Conservation (phyloP, 2,113 vertebrate species). For the Gila orcuttii region DNA sequence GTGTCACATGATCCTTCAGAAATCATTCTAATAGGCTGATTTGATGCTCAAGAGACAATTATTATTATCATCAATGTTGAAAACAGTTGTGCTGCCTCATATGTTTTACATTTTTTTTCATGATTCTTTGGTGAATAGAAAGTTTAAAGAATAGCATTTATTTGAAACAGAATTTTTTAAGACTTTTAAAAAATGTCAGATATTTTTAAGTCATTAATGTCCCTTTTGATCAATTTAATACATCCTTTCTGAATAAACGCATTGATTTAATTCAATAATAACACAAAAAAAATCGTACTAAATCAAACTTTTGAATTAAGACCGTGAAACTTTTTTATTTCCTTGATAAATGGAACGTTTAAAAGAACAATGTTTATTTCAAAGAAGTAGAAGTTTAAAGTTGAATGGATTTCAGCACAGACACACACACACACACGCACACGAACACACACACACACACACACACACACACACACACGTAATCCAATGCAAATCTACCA, state of each 20-base stretch:
- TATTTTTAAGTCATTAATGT: background rate
- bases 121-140: background rate
- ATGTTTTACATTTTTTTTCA: background rate
- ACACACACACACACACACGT: too few relatives aligned
- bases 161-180: background rate
- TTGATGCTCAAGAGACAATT: background rate
- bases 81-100: background rate
- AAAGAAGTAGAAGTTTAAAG: too few relatives aligned
- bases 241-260: background rate
- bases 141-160: background rate
- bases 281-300: too few relatives aligned
- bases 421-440: too few relatives aligned
- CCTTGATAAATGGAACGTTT: too few relatives aligned
- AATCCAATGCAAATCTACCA: too few relatives aligned
- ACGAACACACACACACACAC: too few relatives aligned
- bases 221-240: background rate
- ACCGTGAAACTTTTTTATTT: too few relatives aligned
- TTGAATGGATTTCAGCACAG: background rate
- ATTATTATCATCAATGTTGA: background rate
- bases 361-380: too few relatives aligned
- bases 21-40: background rate
- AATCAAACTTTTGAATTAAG: too few relatives aligned
- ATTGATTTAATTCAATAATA: too few relatives aligned
- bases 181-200: background rate
- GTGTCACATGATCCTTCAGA: background rate